Conservation (phyloP, 2,113 vertebrate genomes). For the Butastur rufipennis region DNA sequence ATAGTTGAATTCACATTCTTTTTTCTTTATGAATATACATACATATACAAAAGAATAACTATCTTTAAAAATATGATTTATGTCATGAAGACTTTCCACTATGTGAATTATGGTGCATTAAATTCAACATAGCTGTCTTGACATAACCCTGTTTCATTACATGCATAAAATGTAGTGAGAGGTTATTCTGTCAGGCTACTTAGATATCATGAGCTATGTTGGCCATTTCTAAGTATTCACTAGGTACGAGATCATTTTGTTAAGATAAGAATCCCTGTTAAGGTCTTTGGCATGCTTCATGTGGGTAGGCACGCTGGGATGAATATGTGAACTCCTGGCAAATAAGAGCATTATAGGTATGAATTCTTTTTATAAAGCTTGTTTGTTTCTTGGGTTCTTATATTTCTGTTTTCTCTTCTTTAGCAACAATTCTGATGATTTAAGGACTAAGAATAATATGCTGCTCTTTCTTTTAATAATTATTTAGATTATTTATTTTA, state of each 20-base stretch:
- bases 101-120: constrained; percentile 56
- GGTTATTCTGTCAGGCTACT: constrained; percentile 39
- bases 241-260: background rate
- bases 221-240: constrained; percentile 43
- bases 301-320: background rate
- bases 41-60: constrained; percentile 44
- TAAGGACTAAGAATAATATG: background rate
- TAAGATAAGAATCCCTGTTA: background rate
- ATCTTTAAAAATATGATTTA: constrained; percentile 42
- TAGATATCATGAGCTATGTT: background rate
- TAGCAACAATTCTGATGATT: background rate
- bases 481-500: background rate
- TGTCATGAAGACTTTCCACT: constrained; percentile 37
- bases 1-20: background rate
- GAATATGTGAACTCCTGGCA: background rate
- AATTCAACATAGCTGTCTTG: constrained; percentile 56
- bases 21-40: background rate
- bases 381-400: background rate
- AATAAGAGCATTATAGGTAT: background rate
- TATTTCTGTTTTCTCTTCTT: background rate
- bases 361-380: background rate
- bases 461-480: background rate
- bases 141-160: constrained; percentile 1
- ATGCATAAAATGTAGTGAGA: constrained; percentile 25
- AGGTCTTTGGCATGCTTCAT: background rate